Conservation (phyloP, 2,797 vertebrate species). For the Myripristis murdjan region DNA sequence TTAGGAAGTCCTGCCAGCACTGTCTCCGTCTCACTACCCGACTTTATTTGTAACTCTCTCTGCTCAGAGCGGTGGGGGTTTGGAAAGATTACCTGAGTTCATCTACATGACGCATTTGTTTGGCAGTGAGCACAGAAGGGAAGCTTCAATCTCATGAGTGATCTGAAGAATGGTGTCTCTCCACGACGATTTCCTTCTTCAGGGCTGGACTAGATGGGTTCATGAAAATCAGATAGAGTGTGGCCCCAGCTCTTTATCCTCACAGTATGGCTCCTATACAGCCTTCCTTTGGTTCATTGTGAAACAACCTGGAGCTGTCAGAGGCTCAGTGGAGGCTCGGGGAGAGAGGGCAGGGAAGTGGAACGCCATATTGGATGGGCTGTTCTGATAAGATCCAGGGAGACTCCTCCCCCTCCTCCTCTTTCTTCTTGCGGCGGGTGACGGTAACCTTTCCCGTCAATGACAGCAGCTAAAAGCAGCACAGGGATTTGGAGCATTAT, state of each 20-base stretch:
- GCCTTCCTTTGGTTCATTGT: slow-evolving; percentile 54
- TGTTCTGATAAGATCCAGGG: slow-evolving; percentile 72
- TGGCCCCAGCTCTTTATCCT: slow-evolving; percentile 59
- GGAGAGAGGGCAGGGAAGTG: slow-evolving; percentile 64
- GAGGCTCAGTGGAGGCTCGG: slow-evolving; percentile 47
- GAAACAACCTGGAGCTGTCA: slow-evolving; percentile 75
- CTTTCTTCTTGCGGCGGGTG: slow-evolving; percentile 36
- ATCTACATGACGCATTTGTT: slow-evolving; percentile 56
- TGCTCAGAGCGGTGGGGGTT: not conserved
- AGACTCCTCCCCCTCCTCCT: slow-evolving; percentile 50
- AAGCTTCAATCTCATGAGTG: slow-evolving; percentile 26
- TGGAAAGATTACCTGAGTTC: slow-evolving; percentile 52
- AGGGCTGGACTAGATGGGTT: slow-evolving; percentile 43
- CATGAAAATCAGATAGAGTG: slow-evolving; percentile 48
- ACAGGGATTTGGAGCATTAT: slow-evolving; percentile 60
- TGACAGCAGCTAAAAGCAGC: slow-evolving; percentile 67
- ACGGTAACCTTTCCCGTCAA: slow-evolving; percentile 65
- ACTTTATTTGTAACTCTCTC: slow-evolving; percentile 40
- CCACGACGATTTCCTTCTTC: slow-evolving; percentile 33
- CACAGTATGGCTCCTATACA: slow-evolving; percentile 50
- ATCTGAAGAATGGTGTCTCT: slow-evolving; percentile 34
- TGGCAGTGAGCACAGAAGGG: slow-evolving; percentile 26
- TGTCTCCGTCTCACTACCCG: slow-evolving; percentile 45
- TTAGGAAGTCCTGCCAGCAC: slow-evolving; percentile 65
- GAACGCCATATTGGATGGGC: slow-evolving; percentile 60